Evolutionary conservation across 2,888 invertebrate species (phyloP).

Genomic region (Lasioglossum figueresi): DNA sequence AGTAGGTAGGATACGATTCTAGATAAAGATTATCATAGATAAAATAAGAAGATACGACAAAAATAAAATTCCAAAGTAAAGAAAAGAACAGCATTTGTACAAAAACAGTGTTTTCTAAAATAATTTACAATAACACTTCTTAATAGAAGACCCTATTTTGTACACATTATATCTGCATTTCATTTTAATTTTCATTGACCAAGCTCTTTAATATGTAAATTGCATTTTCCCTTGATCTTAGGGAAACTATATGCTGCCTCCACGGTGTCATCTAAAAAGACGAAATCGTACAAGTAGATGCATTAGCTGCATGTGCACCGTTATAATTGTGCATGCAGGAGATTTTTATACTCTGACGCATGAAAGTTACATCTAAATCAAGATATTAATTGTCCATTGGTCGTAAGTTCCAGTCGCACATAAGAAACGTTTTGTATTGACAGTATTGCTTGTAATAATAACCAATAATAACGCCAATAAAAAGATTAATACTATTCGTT

Average conservation of each 20-base stretch:
- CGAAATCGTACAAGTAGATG: neutral
- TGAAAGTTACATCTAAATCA: neutral
- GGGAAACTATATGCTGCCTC: neutral
- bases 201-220: neutral
- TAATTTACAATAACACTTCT: too few relatives aligned
- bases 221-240: neutral
- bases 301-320: neutral
- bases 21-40: too few relatives aligned
- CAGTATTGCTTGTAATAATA: constrained; percentile 6
- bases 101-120: too few relatives aligned
- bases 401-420: neutral
- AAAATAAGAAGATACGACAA: too few relatives aligned
- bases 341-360: neutral
- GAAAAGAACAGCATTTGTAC: too few relatives aligned
- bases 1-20: too few relatives aligned
- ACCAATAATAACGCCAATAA: constrained; percentile 12
- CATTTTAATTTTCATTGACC: neutral
- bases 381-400: neutral
- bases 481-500: constrained; percentile 8
- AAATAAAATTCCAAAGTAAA: too few relatives aligned
- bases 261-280: neutral
- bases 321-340: neutral
- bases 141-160: neutral
- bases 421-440: neutral
- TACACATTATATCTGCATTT: neutral